Evolutionary conservation across 2,113 vertebrate genomes (phyloP).

Genomic region (Apeltes quadracus): DNA sequence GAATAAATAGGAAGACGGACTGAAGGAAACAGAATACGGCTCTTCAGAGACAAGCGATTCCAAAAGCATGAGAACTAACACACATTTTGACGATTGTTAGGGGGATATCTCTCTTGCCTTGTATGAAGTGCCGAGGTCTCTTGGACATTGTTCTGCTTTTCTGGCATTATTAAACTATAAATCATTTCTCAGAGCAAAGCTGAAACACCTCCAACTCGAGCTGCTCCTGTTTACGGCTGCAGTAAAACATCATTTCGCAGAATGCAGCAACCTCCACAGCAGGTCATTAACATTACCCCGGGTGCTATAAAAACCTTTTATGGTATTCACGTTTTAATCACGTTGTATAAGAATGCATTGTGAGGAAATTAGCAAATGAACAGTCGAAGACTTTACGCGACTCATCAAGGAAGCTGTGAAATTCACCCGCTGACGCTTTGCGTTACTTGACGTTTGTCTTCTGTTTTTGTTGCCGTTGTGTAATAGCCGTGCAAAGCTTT

Average conservation of each 20-base stretch:
- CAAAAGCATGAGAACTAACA: slow-evolving; percentile 50
- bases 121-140: slow-evolving; percentile 65
- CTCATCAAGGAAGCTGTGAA: slow-evolving; percentile 17
- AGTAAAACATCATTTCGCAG: slow-evolving; percentile 51
- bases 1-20: slow-evolving; percentile 57
- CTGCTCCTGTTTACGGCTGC: slow-evolving; percentile 54
- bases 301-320: slow-evolving; percentile 41
- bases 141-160: slow-evolving; percentile 63
- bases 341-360: slow-evolving; percentile 18
- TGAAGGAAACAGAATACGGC: slow-evolving; percentile 22
- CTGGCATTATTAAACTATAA: slow-evolving; percentile 78
- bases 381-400: slow-evolving; percentile 9
- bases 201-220: slow-evolving; percentile 62
- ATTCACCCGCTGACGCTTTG: slow-evolving; percentile 1
- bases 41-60: slow-evolving; percentile 55
- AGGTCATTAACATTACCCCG: slow-evolving; percentile 54
- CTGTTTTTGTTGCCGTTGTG: not conserved
- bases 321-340: slow-evolving; percentile 1
- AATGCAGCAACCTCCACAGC: slow-evolving; percentile 39
- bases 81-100: slow-evolving; percentile 67
- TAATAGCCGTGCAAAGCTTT: not conserved
- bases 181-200: slow-evolving; percentile 65
- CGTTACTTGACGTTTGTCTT: not conserved
- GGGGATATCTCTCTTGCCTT: slow-evolving; percentile 55
- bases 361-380: slow-evolving; percentile 36